These are phyloP conservation scores for Erythrocercus mccallii DNA, from an alignment of 2,113 vertebrate species.

Conservation along the genomic window DNA sequence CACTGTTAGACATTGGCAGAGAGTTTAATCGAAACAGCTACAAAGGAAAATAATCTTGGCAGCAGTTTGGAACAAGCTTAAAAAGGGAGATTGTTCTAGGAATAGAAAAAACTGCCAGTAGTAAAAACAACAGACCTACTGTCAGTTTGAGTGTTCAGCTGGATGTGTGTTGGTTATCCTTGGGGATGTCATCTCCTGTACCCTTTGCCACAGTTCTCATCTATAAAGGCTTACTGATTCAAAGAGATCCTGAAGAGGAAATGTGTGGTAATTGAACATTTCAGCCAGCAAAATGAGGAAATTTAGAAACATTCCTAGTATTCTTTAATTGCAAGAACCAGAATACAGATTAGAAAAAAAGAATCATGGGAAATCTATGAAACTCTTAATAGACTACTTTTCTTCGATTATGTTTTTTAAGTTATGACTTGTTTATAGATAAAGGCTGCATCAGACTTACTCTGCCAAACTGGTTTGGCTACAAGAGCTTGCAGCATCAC, in stretches of 20 bases:
- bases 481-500: neutral
- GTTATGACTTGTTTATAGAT: neutral
- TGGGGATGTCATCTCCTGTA: slow-evolving; percentile 6
- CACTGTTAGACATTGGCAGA: neutral
- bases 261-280: neutral
- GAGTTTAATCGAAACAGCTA: slow-evolving; percentile 32
- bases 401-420: neutral
- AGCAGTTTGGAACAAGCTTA: neutral
- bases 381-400: neutral
- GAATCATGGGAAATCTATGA: neutral
- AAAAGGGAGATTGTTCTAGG: slow-evolving; percentile 5
- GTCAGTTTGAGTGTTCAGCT: neutral
- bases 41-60: slow-evolving; percentile 45
- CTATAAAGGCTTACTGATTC: neutral
- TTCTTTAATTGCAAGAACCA: neutral
- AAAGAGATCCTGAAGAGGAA: neutral
- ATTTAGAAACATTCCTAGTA: neutral
- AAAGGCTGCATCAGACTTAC: neutral
- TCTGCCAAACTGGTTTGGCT: neutral
- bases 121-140: neutral
- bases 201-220: neutral
- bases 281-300: neutral
- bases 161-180: neutral
- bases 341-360: neutral
- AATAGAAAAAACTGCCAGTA: neutral